phyloP scores from a whole-genome alignment of 1,140 invertebrate genomes.

The Hetaerina americana region DNA sequence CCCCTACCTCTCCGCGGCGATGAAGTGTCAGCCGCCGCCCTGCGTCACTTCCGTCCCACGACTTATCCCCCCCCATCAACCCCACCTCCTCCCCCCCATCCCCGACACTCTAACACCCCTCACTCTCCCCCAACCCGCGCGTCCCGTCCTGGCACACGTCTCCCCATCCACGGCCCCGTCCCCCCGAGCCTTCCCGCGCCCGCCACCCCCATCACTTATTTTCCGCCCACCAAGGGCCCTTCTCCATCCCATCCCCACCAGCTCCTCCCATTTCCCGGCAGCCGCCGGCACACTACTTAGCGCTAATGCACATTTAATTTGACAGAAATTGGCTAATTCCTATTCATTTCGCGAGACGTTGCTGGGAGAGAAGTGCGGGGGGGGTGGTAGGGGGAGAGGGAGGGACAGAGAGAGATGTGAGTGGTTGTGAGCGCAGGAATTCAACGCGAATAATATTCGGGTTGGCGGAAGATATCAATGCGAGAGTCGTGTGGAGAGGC shows the following conservation, averaged over 20 bases:
- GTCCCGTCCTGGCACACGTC: too few relatives aligned
- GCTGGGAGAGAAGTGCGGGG: too few relatives aligned
- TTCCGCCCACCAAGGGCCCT: too few relatives aligned
- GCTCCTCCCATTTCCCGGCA: not conserved
- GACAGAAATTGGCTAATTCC: conserved; percentile 28
- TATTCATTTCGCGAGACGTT: conserved; percentile 22
- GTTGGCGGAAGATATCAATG: not conserved
- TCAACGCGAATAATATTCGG: not conserved
- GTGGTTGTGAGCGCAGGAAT: not conserved
- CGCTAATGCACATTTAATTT: conserved; percentile 28
- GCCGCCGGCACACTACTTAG: conserved; percentile 16
- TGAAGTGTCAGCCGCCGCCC: not conserved
- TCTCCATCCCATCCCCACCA: not conserved
- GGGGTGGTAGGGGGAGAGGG: too few relatives aligned
- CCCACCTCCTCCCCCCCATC: not conserved
- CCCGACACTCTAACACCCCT: conserved; percentile 11
- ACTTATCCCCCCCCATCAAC: not conserved
- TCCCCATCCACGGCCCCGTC: too few relatives aligned
- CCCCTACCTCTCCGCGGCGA: not conserved
- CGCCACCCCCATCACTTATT: too few relatives aligned
- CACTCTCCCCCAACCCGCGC: too few relatives aligned
- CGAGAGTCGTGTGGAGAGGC: not conserved
- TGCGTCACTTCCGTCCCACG: not conserved
- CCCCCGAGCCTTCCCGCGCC: too few relatives aligned
- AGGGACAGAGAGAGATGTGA: too few relatives aligned